Evolutionary conservation across 2,888 invertebrate genomes (phyloP).

Genomic region (Bellardia bayeri): DNA sequence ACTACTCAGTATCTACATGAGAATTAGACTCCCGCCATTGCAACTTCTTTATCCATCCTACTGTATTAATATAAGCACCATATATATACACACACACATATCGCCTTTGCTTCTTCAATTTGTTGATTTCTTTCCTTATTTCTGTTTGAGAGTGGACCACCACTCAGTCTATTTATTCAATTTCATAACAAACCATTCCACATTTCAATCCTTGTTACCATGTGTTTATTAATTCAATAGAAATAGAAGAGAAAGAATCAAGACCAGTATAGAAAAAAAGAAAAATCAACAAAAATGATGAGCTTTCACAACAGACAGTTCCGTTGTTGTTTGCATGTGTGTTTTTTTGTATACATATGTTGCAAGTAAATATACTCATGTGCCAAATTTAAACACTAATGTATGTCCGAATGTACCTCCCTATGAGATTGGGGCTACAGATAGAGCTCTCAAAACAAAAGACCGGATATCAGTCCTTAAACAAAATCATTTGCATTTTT

Average conservation of each 20-base stretch:
- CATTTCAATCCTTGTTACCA: neutral
- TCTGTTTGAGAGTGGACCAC: neutral
- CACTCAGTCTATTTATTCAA: neutral
- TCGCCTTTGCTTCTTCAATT: neutral
- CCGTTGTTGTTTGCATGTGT: neutral
- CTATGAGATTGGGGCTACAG: neutral
- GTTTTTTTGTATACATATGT: neutral
- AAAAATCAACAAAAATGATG: slow-evolving; percentile 24
- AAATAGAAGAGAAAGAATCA: neutral
- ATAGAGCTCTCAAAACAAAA: slow-evolving; percentile 41
- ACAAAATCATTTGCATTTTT: slow-evolving; percentile 56
- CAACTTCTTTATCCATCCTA: neutral
- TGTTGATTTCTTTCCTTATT: slow-evolving; percentile 14
- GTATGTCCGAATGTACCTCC: neutral
- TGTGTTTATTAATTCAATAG: slow-evolving; percentile 67
- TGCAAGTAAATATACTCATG: neutral
- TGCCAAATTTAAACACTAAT: slow-evolving; percentile 19
- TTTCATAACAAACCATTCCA: slow-evolving; percentile 16
- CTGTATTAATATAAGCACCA: slow-evolving; percentile 24
- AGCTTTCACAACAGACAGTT: slow-evolving; percentile 13
- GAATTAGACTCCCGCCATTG: neutral
- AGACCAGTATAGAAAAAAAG: neutral
- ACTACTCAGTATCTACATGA: too few relatives aligned
- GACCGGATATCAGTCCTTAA: slow-evolving; percentile 56
- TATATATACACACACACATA: neutral